A percentile compares a stretch with the other conserved stretches of the same genome.
phyloP scores from a whole-genome alignment of 2,888 invertebrate species.

The Nowickia ferox region DNA sequence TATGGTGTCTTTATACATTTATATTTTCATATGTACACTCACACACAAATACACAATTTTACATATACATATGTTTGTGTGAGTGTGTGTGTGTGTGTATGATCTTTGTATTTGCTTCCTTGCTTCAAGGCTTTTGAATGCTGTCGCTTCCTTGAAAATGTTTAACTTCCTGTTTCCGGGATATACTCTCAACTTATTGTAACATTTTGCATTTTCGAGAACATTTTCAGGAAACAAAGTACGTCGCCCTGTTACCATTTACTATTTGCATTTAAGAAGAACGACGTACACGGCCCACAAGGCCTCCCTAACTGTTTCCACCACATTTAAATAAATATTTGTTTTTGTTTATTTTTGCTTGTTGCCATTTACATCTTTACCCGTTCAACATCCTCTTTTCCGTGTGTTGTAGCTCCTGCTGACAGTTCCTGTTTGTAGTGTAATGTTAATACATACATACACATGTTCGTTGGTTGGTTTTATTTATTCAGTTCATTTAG shows the following conservation, averaged over 20 bases:
- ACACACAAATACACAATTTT: not conserved
- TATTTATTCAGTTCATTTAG: slow-evolving; percentile 60
- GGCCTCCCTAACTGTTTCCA: slow-evolving; percentile 4
- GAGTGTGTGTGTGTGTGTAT: slow-evolving; percentile 28
- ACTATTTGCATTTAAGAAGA: slow-evolving; percentile 59
- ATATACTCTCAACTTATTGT: slow-evolving; percentile 77
- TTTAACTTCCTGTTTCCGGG: slow-evolving; percentile 84
- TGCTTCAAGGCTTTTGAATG: slow-evolving; percentile 78
- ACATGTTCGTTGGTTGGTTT: slow-evolving; percentile 56
- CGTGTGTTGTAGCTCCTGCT: slow-evolving; percentile 68
- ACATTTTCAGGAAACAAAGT: slow-evolving; percentile 84
- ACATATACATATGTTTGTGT: not conserved
- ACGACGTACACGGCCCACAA: slow-evolving; percentile 16
- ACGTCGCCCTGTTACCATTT: slow-evolving; percentile 82
- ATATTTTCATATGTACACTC: not conserved
- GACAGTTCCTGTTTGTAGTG: slow-evolving; percentile 71
- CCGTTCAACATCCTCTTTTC: slow-evolving; percentile 69
- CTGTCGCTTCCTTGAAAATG: slow-evolving; percentile 83
- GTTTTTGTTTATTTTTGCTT: slow-evolving; percentile 41
- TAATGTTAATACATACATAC: slow-evolving; percentile 59
- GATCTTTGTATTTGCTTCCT: slow-evolving; percentile 62
- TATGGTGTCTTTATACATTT: slow-evolving; percentile 36
- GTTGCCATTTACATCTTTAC: slow-evolving; percentile 54
- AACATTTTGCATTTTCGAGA: slow-evolving; percentile 82
- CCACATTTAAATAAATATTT: slow-evolving; percentile 44